phyloP scores from a whole-genome alignment of 2,113 vertebrate genomes.

The Saguinus imperator region DNA sequence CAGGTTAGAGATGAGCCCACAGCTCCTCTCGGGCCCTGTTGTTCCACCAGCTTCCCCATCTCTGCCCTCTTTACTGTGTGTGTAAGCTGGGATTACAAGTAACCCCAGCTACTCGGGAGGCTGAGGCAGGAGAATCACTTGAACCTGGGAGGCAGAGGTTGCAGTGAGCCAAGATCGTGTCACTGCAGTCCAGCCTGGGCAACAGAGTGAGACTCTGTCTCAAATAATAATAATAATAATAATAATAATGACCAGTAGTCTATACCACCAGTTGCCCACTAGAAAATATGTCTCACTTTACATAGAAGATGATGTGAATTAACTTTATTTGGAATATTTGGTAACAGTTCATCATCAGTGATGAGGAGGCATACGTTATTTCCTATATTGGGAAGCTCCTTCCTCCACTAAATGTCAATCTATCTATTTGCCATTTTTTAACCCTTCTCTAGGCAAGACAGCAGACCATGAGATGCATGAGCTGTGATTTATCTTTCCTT shows the following conservation, averaged over 20 bases:
- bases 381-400: neutral
- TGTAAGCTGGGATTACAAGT: too few species aligned
- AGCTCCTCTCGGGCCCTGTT: neutral
- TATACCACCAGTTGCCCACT: neutral
- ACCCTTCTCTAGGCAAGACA: neutral
- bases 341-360: neutral
- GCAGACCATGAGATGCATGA: neutral
- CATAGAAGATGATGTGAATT: neutral
- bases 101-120: too few species aligned
- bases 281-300: neutral
- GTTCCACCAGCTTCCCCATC: neutral
- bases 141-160: too few species aligned
- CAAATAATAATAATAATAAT: too few species aligned
- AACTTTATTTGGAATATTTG: constrained; percentile 22
- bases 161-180: too few species aligned
- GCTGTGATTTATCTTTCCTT: neutral
- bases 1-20: neutral
- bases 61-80: too few species aligned
- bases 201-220: too few species aligned
- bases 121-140: too few species aligned
- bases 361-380: neutral
- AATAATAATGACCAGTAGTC: neutral
- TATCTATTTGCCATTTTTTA: neutral
- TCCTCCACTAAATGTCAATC: neutral
- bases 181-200: too few species aligned